Conservation (phyloP, 2,797 vertebrate species). For the Lutjanus campechanus region DNA sequence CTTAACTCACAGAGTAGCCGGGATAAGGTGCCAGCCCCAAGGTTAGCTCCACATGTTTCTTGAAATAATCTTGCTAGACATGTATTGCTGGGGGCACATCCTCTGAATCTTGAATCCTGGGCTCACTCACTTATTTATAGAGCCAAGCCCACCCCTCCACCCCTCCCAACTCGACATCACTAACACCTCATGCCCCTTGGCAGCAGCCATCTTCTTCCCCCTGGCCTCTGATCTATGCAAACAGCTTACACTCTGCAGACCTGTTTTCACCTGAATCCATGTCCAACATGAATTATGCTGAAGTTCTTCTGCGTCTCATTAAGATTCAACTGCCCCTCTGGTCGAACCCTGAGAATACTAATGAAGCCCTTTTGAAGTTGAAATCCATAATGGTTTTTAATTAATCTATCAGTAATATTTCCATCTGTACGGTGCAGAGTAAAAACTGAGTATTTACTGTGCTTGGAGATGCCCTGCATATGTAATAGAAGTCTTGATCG, state of each 20-base stretch:
- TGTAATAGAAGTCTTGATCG: not conserved
- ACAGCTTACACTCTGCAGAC: conserved; percentile 67
- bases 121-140: conserved; percentile 83
- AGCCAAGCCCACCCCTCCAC: conserved; percentile 29
- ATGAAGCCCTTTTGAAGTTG: conserved; percentile 49
- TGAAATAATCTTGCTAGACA: conserved; percentile 89
- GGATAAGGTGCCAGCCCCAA: conserved; percentile 98
- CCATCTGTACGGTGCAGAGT: conserved; percentile 15
- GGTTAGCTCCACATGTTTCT: conserved; percentile 97
- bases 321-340: conserved; percentile 41
- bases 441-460: conserved; percentile 1
- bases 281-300: conserved; percentile 63
- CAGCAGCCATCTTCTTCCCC: conserved; percentile 48
- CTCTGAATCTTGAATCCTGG: conserved; percentile 84
- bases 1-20: conserved; percentile 98
- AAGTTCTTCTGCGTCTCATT: conserved; percentile 54
- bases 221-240: conserved; percentile 62
- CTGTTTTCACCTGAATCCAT: conserved; percentile 57
- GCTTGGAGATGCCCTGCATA: conserved; percentile 11
- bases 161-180: conserved; percentile 20
- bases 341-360: conserved; percentile 39
- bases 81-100: conserved; percentile 84
- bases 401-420: conserved; percentile 49
- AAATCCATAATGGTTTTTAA: conserved; percentile 70
- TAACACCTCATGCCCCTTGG: conserved; percentile 60